A percentile compares a stretch with the other conserved stretches of the same genome.
phyloP scores from a whole-genome alignment of 2,888 invertebrate genomes.

The Itoplectis maculator region DNA sequence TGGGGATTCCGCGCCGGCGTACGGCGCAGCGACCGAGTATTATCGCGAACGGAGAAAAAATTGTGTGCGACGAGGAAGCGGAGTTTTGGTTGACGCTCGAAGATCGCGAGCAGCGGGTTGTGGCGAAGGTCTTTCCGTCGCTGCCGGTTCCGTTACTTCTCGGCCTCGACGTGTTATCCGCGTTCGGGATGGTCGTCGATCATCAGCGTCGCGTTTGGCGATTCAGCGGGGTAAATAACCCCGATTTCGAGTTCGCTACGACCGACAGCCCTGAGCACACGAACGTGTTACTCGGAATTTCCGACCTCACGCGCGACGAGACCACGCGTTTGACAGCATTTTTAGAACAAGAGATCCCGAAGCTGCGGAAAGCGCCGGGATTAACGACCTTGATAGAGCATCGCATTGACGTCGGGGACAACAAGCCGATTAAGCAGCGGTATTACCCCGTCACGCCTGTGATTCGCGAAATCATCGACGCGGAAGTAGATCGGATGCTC shows the following conservation, averaged over 20 bases:
- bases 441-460: conserved; percentile 54
- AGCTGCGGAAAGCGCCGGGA: not conserved
- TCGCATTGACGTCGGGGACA: conserved; percentile 34
- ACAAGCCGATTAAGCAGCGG: conserved; percentile 54
- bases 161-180: not conserved
- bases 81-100: not conserved
- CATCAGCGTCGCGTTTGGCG: not conserved
- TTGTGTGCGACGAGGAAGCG: not conserved
- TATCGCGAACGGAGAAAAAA: not conserved
- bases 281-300: not conserved
- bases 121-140: not conserved
- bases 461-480: conserved; percentile 48
- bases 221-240: not conserved
- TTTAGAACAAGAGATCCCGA: not conserved
- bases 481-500: conserved; percentile 77
- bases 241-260: not conserved
- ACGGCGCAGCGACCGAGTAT: not conserved
- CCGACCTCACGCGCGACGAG: not conserved
- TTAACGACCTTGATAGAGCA: conserved; percentile 9
- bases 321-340: not conserved
- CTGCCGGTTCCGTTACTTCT: not conserved
- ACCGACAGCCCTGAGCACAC: not conserved
- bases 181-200: not conserved
- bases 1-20: not conserved
- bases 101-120: not conserved